Base-by-base conservation (phyloP, 2,113 vertebrate species). In the Hymenochirus boettgeri region DNA sequence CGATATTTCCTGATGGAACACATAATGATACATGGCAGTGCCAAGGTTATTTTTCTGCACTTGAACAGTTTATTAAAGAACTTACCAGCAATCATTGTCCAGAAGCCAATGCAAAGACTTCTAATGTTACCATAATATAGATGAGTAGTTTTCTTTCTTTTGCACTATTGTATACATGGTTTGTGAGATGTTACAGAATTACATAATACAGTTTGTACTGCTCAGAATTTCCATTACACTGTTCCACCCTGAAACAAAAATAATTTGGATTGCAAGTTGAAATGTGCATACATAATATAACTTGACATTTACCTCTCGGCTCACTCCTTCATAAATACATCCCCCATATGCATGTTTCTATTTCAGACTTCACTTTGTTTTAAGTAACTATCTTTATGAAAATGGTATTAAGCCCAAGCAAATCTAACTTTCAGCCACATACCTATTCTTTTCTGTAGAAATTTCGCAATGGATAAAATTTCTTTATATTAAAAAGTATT, bases 1-100 rank as follows among this genome's bases (percentile, higher is more conserved):
- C 91, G 1, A 95, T 98, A 74, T 99, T 99, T 78, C 94, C 94
- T 7, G 96, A 99, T 50, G 96, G 96, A 50, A 99, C 96, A 10
- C 97, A 99, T 78, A 99, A 99, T 18, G 96, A 99, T 80, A 99
- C 97, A 1, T 99, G 97, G 97, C 97, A 99, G 82, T 98, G 95
- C 83, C 97, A 97, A 78, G 95, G 94, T 65, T 99, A 99, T 81
- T 98, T 99, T 63, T 83, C 91, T 53, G 92, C 93, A 59, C 85
- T 99, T 17, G 96, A 99, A 88, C 96, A 97, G 77, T 99, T 99
- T 81, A 92, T 97, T 73, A 93, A 87, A 78, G 97, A 99, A 79
- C 89, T 98, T 56, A 79, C 93, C 69, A 95, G 93, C 82, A 97
- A 87, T 76, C 93, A 93, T 52, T 91, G 90, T 71, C 91, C 90